Conservation (phyloP, 1,140 invertebrate species). For the Zaprionus taronus region DNA sequence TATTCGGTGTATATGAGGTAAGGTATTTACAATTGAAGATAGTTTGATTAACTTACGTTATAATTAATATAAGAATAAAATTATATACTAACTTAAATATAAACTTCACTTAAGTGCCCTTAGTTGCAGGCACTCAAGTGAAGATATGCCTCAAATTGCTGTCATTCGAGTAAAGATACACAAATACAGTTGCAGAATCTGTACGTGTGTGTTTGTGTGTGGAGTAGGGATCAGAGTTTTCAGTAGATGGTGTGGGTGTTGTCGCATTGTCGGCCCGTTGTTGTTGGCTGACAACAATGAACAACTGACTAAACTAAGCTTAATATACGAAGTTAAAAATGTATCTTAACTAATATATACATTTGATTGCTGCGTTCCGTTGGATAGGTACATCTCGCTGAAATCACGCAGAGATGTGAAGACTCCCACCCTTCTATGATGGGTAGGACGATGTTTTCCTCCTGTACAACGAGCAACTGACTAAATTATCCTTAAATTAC, state of each 20-base stretch:
- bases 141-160: too few relatives aligned
- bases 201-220: neutral
- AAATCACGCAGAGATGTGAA: too few relatives aligned
- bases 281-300: neutral
- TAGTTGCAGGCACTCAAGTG: too few relatives aligned
- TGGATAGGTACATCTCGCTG: too few relatives aligned
- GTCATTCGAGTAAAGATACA: too few relatives aligned
- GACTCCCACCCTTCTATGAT: too few relatives aligned
- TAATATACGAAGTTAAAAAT: neutral
- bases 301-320: neutral
- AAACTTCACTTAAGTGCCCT: too few relatives aligned
- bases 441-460: neutral
- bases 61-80: neutral
- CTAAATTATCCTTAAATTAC: neutral
- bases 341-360: conserved; percentile 3
- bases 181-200: too few relatives aligned
- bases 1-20: too few relatives aligned
- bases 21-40: neutral
- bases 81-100: neutral
- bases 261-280: neutral
- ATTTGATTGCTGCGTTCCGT: neutral
- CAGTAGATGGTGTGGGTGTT: neutral
- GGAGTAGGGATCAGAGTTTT: neutral
- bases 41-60: conserved; percentile 24
- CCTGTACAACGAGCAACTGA: neutral